Evolutionary conservation across 2,797 vertebrate genomes (phyloP).

Genomic region (Hoplostethus mediterraneus): DNA sequence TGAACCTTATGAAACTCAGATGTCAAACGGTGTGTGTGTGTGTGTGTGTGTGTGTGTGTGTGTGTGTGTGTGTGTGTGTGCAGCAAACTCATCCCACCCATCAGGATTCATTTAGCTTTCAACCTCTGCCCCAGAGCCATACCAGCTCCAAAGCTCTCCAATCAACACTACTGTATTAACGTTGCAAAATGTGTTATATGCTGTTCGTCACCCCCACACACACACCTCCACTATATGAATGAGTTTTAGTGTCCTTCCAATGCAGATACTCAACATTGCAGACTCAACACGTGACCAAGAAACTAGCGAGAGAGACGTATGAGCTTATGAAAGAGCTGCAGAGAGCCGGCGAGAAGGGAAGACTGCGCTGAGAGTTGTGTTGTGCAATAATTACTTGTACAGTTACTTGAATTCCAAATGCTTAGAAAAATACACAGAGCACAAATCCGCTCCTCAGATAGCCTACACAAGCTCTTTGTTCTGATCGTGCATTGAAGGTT

Average conservation of each 20-base stretch:
- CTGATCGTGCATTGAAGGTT: conserved; percentile 48
- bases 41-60: not conserved
- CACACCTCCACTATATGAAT: not conserved
- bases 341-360: not conserved
- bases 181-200: not conserved
- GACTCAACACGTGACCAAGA: not conserved
- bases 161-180: too few relatives aligned
- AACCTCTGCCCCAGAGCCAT: too few relatives aligned
- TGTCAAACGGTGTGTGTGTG: conserved; percentile 40
- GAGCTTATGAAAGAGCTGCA: not conserved
- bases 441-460: conserved; percentile 41
- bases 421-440: conserved; percentile 59
- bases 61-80: not conserved
- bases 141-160: too few relatives aligned
- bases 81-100: too few relatives aligned
- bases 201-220: not conserved
- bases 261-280: not conserved
- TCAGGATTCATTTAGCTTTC: too few relatives aligned
- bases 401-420: conserved; percentile 49
- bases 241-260: not conserved
- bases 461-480: conserved; percentile 66
- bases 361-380: conserved; percentile 8
- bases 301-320: not conserved
- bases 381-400: conserved; percentile 36
- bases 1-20: conserved; percentile 62